phyloP scores from a whole-genome alignment of 1,140 invertebrate species.

The Drosophila setifemur region DNA sequence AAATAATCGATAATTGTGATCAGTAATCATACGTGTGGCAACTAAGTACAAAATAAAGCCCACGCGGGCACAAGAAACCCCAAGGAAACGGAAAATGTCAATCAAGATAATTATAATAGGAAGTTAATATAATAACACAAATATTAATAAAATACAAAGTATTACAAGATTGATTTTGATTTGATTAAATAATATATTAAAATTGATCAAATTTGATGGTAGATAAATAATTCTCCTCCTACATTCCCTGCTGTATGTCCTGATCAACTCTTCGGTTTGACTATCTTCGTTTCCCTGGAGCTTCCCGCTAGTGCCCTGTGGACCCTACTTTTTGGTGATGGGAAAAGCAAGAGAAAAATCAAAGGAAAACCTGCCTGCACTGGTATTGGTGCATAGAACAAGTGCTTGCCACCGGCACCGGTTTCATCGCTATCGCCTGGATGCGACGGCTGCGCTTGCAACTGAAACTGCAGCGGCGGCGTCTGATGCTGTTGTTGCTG shows the following conservation, averaged over 20 bases:
- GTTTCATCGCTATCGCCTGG: slow-evolving; percentile 44
- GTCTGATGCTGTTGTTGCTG: slow-evolving; percentile 16
- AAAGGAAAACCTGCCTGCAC: slow-evolving; percentile 72
- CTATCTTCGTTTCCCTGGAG: slow-evolving; percentile 5
- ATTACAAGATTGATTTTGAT: too few species aligned
- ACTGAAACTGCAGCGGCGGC: slow-evolving; percentile 28
- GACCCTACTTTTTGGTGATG: neutral
- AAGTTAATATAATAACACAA: neutral
- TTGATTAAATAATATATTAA: too few species aligned
- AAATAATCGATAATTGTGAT: slow-evolving; percentile 33
- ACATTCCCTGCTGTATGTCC: too few species aligned
- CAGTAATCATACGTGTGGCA: slow-evolving; percentile 36
- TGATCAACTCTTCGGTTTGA: too few species aligned
- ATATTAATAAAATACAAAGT: neutral
- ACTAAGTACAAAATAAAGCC: slow-evolving; percentile 8
- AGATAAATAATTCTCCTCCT: too few species aligned
- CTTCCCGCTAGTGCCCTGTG: neutral
- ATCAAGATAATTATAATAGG: neutral
- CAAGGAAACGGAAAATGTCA: neutral
- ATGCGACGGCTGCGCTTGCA: slow-evolving; percentile 12
- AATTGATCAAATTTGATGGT: too few species aligned
- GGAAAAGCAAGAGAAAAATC: slow-evolving; percentile 31
- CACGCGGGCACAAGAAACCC: neutral
- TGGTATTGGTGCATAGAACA: slow-evolving; percentile 49
- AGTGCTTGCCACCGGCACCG: slow-evolving; percentile 48